A percentile compares a stretch with the other conserved stretches of the same genome.
Evolutionary conservation across 2,888 invertebrate genomes (phyloP).

Genomic region (Drosophila falleni): DNA sequence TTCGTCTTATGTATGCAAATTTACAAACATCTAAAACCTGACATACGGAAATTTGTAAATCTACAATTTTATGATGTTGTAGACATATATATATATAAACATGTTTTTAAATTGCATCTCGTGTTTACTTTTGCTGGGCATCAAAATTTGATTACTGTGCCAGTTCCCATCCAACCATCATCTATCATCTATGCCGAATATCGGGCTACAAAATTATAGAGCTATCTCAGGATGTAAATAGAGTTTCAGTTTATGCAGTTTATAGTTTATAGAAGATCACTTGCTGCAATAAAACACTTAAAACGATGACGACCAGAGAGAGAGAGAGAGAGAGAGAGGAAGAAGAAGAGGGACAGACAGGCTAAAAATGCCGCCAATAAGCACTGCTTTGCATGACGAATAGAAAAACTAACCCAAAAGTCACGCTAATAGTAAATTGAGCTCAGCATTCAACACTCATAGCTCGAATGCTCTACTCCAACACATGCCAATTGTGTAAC

Average conservation of each 20-base stretch:
- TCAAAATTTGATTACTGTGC: conserved; percentile 45
- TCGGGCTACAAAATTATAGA: conserved; percentile 59
- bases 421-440: conserved; percentile 81
- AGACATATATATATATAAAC: background rate
- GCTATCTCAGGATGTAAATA: conserved; percentile 45
- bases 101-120: conserved; percentile 2
- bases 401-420: conserved; percentile 81
- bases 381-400: conserved; percentile 78
- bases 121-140: conserved; percentile 36
- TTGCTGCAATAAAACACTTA: conserved; percentile 72
- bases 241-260: conserved; percentile 37
- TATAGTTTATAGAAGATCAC: conserved; percentile 72
- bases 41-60: conserved; percentile 9
- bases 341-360: conserved; percentile 1
- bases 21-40: conserved; percentile 29
- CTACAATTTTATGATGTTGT: conserved; percentile 20
- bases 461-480: conserved; percentile 46
- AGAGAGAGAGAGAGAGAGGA: background rate
- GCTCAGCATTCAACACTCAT: conserved; percentile 60
- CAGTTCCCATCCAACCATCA: conserved; percentile 40
- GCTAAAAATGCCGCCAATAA: conserved; percentile 58
- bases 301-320: conserved; percentile 38
- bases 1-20: conserved; percentile 9
- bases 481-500: conserved; percentile 48
- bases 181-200: conserved; percentile 39